Percentiles rank a stretch among this genome's conserved stretches.
These are phyloP conservation scores for Leguminivora glycinivorella DNA, from an alignment of 1,140 invertebrate species.

Conservation along the genomic window DNA sequence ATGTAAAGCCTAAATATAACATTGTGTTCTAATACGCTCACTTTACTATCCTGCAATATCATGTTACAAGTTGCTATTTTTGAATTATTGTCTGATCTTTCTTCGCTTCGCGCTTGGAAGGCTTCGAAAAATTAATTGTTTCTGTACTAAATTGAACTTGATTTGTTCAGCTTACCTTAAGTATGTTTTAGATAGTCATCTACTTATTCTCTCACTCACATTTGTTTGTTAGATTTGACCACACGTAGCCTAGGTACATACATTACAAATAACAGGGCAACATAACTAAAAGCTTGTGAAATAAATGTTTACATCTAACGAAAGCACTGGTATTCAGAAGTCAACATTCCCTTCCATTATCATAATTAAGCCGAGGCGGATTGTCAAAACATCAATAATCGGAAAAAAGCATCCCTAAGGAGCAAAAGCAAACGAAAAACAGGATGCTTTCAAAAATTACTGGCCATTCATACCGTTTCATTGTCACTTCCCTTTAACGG, in stretches of 20 bases:
- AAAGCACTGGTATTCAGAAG: background rate
- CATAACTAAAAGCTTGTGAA: too few relatives aligned
- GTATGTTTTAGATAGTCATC: background rate
- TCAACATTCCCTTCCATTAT: constrained; percentile 36
- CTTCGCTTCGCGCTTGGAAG: constrained; percentile 3
- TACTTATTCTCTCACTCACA: too few relatives aligned
- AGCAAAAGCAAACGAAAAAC: constrained; percentile 58
- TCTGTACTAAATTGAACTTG: background rate
- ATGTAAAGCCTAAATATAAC: background rate
- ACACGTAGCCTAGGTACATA: too few relatives aligned
- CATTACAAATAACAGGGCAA: too few relatives aligned
- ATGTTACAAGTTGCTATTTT: constrained; percentile 28
- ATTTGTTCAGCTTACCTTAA: background rate
- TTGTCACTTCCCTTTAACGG: constrained; percentile 52
- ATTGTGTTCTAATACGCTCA: constrained; percentile 21
- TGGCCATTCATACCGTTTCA: constrained; percentile 68
- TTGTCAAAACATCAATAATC: constrained; percentile 75
- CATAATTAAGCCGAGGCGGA: constrained; percentile 50
- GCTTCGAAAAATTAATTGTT: constrained; percentile 21
- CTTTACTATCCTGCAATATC: constrained; percentile 23
- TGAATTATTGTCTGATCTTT: constrained; percentile 25
- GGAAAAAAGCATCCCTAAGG: constrained; percentile 50
- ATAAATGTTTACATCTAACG: too few relatives aligned
- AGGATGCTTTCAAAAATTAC: constrained; percentile 76
- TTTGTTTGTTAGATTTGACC: too few relatives aligned